These are phyloP conservation scores for Amazona guildingii DNA, from an alignment of 2,113 vertebrate species.

Conservation along the genomic window DNA sequence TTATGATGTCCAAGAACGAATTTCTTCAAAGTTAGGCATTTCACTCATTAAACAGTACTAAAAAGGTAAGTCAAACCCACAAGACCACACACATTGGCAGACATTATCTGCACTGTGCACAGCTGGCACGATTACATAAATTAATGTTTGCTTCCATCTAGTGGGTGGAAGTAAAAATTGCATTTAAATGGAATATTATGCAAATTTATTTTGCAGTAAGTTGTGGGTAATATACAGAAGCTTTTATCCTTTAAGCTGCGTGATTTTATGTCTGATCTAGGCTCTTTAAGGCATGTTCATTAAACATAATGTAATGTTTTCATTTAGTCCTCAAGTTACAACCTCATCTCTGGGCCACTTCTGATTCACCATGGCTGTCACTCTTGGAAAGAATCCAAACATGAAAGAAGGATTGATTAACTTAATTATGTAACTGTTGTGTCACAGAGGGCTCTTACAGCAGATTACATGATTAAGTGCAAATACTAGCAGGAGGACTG, in stretches of 20 bases:
- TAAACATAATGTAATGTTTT: rapidly evolving
- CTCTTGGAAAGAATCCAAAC: not conserved
- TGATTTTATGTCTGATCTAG: rapidly evolving
- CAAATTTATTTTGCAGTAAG: not conserved
- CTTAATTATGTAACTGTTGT: not conserved
- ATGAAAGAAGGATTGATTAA: not conserved
- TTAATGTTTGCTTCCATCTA: constrained; percentile 71
- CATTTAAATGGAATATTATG: not conserved
- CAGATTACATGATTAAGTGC: not conserved
- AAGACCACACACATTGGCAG: constrained; percentile 61
- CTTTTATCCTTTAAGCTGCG: not conserved
- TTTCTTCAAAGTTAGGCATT: constrained; percentile 26
- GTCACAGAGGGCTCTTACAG: not conserved
- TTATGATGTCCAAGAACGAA: constrained; percentile 23
- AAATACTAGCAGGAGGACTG: not conserved
- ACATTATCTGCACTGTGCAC: not conserved
- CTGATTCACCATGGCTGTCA: not conserved
- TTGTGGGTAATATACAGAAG: not conserved
- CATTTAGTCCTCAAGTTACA: not conserved
- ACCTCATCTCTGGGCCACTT: not conserved
- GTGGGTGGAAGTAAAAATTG: constrained; percentile 48
- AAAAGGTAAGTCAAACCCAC: constrained; percentile 21
- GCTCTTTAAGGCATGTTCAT: rapidly evolving
- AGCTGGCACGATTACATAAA: not conserved
- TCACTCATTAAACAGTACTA: constrained; percentile 11